Conservation (phyloP, 2,797 vertebrate species). For the Falco berigora region DNA sequence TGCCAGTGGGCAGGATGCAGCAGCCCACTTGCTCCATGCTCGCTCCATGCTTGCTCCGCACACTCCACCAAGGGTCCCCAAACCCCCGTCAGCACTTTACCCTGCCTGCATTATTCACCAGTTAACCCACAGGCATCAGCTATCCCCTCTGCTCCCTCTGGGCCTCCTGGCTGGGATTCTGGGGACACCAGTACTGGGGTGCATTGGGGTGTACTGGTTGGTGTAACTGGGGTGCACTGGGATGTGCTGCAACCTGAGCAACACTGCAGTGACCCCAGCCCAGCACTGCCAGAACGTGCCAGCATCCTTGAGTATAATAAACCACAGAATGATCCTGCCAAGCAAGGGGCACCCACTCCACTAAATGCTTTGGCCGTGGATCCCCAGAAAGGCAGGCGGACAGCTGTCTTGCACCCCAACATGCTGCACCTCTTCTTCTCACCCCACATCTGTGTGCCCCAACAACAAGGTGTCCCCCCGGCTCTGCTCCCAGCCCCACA, state of each 20-base stretch:
- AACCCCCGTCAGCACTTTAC: background rate
- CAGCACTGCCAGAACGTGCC: rapidly evolving
- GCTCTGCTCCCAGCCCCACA: background rate
- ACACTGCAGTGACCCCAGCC: background rate
- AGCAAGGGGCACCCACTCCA: background rate
- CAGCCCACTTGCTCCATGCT: rapidly evolving
- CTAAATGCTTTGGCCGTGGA: background rate
- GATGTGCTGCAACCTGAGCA: background rate
- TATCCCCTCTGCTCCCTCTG: background rate
- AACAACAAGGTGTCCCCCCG: background rate
- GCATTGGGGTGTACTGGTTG: background rate
- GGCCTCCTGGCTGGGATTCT: background rate
- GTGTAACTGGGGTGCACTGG: background rate
- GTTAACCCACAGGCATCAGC: background rate
- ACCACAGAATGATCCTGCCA: background rate
- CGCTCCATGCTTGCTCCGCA: background rate
- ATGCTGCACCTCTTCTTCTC: background rate
- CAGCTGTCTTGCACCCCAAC: background rate
- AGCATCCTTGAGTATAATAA: background rate
- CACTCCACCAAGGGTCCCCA: rapidly evolving
- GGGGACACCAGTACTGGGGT: background rate
- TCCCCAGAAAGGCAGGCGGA: background rate
- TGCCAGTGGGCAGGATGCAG: rapidly evolving
- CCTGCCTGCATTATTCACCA: background rate
- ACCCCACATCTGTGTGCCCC: background rate